These are phyloP conservation scores for Amiota minor DNA, from an alignment of 2,888 invertebrate species.

Conservation along the genomic window DNA sequence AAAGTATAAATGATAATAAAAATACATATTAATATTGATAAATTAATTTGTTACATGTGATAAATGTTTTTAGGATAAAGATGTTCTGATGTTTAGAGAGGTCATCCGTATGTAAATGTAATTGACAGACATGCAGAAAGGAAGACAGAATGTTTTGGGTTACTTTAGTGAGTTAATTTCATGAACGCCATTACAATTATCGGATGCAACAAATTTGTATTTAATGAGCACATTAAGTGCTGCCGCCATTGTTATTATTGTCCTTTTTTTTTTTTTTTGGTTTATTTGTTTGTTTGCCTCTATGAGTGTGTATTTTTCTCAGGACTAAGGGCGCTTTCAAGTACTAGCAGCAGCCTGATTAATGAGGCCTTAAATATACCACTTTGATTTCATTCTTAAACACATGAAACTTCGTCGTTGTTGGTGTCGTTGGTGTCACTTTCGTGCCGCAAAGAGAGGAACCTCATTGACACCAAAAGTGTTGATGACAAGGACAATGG, in stretches of 20 bases:
- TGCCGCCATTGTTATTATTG: conserved; percentile 29
- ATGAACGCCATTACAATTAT: conserved; percentile 49
- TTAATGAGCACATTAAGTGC: conserved; percentile 61
- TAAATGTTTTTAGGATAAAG: too few species aligned
- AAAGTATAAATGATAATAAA: too few species aligned
- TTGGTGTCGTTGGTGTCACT: conserved; percentile 4
- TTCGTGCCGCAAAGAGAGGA: conserved; percentile 50
- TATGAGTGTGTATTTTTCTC: not conserved
- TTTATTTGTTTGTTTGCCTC: not conserved
- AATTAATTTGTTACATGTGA: too few species aligned
- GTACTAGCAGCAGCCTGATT: conserved; percentile 58
- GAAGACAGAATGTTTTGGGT: conserved; percentile 31
- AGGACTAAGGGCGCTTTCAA: too few species aligned
- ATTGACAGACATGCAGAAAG: not conserved
- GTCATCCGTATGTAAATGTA: too few species aligned
- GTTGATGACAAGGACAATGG: conserved; percentile 28
- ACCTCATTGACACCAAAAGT: conserved; percentile 63
- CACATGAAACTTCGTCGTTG: conserved; percentile 50
- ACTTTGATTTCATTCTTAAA: conserved; percentile 70
- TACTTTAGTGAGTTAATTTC: conserved; percentile 9
- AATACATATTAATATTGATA: too few species aligned
- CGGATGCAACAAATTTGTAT: conserved; percentile 61
- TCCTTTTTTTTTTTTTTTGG: not conserved
- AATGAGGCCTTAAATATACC: conserved; percentile 71
- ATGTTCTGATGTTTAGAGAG: too few species aligned